These are phyloP conservation scores for Catocala fraxini DNA, from an alignment of 2,888 invertebrate species.

Conservation along the genomic window DNA sequence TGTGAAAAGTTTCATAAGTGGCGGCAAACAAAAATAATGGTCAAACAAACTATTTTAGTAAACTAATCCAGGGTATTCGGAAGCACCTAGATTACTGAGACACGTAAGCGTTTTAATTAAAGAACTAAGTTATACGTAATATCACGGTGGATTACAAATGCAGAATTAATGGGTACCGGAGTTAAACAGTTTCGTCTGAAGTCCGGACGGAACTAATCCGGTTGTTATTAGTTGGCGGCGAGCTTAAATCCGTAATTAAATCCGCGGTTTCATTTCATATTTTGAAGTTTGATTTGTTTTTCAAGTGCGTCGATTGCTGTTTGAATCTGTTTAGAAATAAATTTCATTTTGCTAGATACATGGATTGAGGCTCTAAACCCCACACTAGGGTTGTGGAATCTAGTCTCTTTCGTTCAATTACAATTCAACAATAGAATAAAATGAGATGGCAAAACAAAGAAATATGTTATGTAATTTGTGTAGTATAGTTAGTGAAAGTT, in stretches of 20 bases:
- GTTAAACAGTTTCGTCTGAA: constrained; percentile 40
- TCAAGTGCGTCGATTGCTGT: constrained; percentile 3
- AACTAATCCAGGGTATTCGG: too few relatives aligned
- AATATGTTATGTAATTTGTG: too few relatives aligned
- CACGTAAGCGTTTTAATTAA: constrained; percentile 2
- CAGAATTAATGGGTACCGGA: constrained; percentile 34
- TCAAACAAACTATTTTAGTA: too few relatives aligned
- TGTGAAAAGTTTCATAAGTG: too few relatives aligned
- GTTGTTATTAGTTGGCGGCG: constrained; percentile 41
- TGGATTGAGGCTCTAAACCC: too few relatives aligned
- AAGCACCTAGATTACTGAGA: neutral
- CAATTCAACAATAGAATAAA: too few relatives aligned
- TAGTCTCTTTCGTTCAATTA: too few relatives aligned
- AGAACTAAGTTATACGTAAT: constrained; percentile 34
- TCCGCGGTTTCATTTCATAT: constrained; percentile 38
- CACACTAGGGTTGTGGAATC: too few relatives aligned
- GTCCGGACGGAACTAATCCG: constrained; percentile 18
- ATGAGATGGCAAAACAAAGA: too few relatives aligned
- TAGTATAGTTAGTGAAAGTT: too few relatives aligned
- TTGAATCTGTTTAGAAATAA: neutral
- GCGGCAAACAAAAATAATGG: too few relatives aligned
- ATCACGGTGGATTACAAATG: constrained; percentile 35
- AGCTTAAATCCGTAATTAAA: constrained; percentile 47
- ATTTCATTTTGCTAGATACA: neutral
- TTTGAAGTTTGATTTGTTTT: constrained; percentile 31